phyloP scores from a whole-genome alignment of 2,797 vertebrate species.

The Florisuga fusca region DNA sequence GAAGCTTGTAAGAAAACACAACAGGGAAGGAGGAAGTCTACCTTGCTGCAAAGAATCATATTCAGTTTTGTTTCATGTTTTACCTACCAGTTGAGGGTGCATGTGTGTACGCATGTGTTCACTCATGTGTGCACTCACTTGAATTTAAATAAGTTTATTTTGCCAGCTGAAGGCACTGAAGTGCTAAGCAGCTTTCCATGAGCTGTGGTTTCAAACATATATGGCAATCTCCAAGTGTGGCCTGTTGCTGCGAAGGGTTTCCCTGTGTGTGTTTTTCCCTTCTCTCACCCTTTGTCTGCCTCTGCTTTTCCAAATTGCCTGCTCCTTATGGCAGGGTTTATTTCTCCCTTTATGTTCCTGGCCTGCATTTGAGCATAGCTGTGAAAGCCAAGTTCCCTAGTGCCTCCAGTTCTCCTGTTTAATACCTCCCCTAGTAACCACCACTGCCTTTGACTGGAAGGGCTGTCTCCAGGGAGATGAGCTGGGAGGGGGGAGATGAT shows the following conservation, averaged over 20 bases:
- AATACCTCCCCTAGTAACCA: neutral
- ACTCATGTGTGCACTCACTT: neutral
- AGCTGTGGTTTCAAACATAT: neutral
- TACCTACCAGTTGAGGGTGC: neutral
- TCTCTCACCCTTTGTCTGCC: neutral
- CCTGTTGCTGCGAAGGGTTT: neutral
- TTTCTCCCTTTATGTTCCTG: slow-evolving; percentile 14
- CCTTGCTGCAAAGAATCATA: neutral
- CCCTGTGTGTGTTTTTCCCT: neutral
- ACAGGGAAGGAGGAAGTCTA: neutral
- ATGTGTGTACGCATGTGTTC: neutral
- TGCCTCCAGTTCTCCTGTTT: neutral
- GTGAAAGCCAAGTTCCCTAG: neutral
- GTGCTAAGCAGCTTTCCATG: neutral
- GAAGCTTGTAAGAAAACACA: neutral
- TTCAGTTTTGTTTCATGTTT: neutral
- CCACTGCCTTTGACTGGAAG: neutral
- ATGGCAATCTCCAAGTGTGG: neutral
- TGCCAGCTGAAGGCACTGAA: neutral
- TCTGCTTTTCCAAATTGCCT: neutral
- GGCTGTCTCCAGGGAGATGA: neutral
- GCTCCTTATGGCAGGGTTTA: neutral
- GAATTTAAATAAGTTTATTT: neutral
- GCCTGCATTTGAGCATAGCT: neutral
- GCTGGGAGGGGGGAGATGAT: neutral